A percentile compares a stretch with the other conserved stretches of the same genome.
Evolutionary conservation across 2,797 vertebrate species (phyloP).

Genomic region (Anabacerthia variegaticeps): DNA sequence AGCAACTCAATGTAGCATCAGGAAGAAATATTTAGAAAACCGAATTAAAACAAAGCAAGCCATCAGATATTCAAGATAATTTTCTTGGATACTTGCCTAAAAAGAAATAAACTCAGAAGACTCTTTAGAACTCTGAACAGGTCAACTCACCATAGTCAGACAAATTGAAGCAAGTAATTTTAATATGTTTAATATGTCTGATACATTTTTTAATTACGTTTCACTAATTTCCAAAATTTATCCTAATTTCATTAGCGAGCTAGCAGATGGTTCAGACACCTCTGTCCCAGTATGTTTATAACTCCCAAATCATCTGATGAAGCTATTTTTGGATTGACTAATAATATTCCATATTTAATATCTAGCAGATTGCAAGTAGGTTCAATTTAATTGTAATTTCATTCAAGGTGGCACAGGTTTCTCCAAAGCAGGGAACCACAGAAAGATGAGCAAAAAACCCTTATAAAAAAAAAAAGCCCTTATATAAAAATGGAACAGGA

Average conservation of each 20-base stretch:
- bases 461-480: not conserved
- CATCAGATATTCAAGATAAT: not conserved
- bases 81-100: not conserved
- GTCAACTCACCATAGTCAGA: not conserved
- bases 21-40: not conserved
- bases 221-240: not conserved
- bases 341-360: not conserved
- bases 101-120: not conserved
- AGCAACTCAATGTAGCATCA: not conserved
- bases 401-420: not conserved
- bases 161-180: not conserved
- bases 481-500: not conserved
- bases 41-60: constrained; percentile 12
- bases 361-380: not conserved
- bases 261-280: not conserved
- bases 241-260: not conserved
- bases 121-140: not conserved
- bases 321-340: not conserved
- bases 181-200: not conserved
- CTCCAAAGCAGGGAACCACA: not conserved
- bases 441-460: not conserved
- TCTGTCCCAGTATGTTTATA: not conserved
- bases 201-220: not conserved
- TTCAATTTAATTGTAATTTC: not conserved
- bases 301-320: not conserved